A percentile compares a stretch with the other conserved stretches of the same genome.
Evolutionary conservation across 2,113 vertebrate species (phyloP).

Genomic region (Rattus norvegicus): GRCr8 NC_086019.1:98758501-98759000

Average conservation of each 20-base stretch:
- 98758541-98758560: not conserved
- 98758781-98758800: not conserved
- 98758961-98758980: not conserved
- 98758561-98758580: not conserved
- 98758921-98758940: not conserved
- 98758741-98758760: not conserved
- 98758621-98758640: not conserved
- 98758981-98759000: not conserved
- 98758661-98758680: not conserved
- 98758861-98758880: not conserved
- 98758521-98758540: not conserved
- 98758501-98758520: not conserved
- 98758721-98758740: not conserved
- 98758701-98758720: not conserved
- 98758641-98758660: not conserved
- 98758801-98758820: not conserved
- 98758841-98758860: not conserved
- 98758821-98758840: rapidly evolving
- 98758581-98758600: not conserved
- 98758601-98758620: not conserved
- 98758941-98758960: not conserved
- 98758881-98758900: slow-evolving; percentile 44
- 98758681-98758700: not conserved
- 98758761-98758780: not conserved
- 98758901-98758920: not conserved